Evolutionary conservation across 1,140 invertebrate genomes (phyloP).

Genomic region (Nebria ingens): DNA sequence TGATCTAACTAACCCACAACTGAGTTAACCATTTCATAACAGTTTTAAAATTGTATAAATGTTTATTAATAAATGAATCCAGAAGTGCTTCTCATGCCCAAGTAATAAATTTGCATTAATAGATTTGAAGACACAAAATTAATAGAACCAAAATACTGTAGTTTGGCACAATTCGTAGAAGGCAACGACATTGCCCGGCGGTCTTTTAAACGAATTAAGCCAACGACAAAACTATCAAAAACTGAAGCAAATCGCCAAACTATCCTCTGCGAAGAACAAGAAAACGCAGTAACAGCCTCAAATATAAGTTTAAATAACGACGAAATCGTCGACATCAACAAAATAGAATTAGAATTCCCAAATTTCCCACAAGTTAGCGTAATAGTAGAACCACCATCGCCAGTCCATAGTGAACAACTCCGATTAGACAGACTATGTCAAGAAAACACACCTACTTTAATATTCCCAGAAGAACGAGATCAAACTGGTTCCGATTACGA

Average conservation of each 20-base stretch:
- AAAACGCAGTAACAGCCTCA: conserved; percentile 17
- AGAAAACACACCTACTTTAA: conserved; percentile 24
- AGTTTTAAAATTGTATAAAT: too few relatives aligned
- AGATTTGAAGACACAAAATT: conserved; percentile 40
- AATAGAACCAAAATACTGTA: conserved; percentile 52
- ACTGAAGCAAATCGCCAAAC: conserved; percentile 28
- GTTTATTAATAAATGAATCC: too few relatives aligned
- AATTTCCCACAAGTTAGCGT: conserved; percentile 52
- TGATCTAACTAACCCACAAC: too few relatives aligned
- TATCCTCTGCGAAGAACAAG: conserved; percentile 25
- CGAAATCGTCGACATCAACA: conserved; percentile 25
- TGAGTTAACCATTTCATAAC: too few relatives aligned
- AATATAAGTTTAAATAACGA: conserved; percentile 26
- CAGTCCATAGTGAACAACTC: conserved; percentile 36
- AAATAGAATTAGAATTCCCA: conserved; percentile 16
- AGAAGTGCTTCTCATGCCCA: too few relatives aligned
- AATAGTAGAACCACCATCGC: conserved; percentile 58
- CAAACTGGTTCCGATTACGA: conserved; percentile 35
- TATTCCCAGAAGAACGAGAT: conserved; percentile 28
- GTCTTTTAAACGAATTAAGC: conserved; percentile 46
- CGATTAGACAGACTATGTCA: conserved; percentile 34
- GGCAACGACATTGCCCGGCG: conserved; percentile 67
- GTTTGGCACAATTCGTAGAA: conserved; percentile 65
- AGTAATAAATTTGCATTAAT: too few relatives aligned
- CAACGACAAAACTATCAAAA: conserved; percentile 25